Evolutionary conservation across 2,113 vertebrate species (phyloP).

Genomic region (Nothocercus nigrocapillus): DNA sequence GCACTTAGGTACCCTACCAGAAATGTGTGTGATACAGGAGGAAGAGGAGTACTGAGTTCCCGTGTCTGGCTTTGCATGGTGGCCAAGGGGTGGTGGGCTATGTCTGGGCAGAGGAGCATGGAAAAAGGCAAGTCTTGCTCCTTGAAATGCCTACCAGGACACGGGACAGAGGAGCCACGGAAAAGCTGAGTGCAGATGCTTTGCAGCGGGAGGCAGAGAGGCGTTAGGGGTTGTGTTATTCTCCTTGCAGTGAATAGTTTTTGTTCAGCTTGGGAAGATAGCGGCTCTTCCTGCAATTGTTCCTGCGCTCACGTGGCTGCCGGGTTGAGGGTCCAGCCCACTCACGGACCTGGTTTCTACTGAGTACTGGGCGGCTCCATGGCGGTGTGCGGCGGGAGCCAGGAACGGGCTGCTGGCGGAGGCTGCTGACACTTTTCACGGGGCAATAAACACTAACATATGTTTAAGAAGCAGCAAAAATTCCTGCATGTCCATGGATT

Average conservation of each 20-base stretch:
- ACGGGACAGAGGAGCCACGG: background rate
- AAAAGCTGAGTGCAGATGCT: background rate
- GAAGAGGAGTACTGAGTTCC: background rate
- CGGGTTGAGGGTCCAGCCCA: background rate
- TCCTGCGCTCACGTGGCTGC: background rate
- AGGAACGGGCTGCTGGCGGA: background rate
- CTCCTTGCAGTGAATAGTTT: background rate
- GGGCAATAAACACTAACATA: background rate
- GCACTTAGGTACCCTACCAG: background rate
- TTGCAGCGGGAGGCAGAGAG: background rate
- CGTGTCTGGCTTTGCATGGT: background rate
- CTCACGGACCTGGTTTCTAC: background rate
- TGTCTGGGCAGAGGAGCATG: background rate
- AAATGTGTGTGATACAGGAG: background rate
- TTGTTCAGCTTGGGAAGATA: slow-evolving; percentile 26
- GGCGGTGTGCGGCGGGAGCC: background rate
- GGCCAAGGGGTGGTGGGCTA: background rate
- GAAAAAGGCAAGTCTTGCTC: background rate
- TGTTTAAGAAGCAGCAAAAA: background rate
- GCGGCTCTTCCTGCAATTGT: slow-evolving; percentile 1
- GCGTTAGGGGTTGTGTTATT: background rate
- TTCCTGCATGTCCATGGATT: background rate
- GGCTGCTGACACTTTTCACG: background rate
- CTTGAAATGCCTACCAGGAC: background rate
- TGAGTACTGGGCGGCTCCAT: background rate